phyloP scores from a whole-genome alignment of 2,888 invertebrate species.

The Nomada hirtipes region DNA sequence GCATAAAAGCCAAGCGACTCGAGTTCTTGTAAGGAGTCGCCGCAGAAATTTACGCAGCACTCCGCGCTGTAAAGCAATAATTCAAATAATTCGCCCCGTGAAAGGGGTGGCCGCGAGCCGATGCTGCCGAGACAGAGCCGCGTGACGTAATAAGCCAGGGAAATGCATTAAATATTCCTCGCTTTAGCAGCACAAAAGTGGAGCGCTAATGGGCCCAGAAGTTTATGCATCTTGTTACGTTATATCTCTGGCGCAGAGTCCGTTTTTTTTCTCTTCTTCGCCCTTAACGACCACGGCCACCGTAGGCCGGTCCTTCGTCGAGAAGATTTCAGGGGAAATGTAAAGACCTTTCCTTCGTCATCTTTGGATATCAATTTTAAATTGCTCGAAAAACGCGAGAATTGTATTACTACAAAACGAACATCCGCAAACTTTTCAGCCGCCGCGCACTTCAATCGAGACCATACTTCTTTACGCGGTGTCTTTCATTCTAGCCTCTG shows the following conservation, averaged over 20 bases:
- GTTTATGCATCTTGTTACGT: slow-evolving; percentile 60
- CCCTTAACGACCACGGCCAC: slow-evolving; percentile 12
- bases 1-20: slow-evolving; percentile 4
- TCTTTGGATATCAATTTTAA: too few species aligned
- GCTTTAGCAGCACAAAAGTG: slow-evolving; percentile 46
- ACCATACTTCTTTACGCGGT: too few species aligned
- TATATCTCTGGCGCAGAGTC: slow-evolving; percentile 4
- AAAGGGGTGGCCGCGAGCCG: background rate
- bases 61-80: slow-evolving; percentile 25
- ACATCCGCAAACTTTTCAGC: too few species aligned
- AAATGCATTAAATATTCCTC: slow-evolving; percentile 65
- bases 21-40: background rate
- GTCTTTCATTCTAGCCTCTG: too few species aligned
- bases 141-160: slow-evolving; percentile 46
- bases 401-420: too few species aligned
- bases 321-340: too few species aligned
- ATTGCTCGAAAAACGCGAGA: too few species aligned
- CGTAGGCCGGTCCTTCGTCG: background rate
- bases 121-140: slow-evolving; percentile 21
- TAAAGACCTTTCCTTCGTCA: too few species aligned
- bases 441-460: too few species aligned
- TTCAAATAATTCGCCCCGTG: slow-evolving; percentile 41
- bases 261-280: background rate
- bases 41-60: slow-evolving; percentile 36
- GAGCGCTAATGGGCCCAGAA: slow-evolving; percentile 62